Conservation (phyloP, 2,888 invertebrate species). For the Cosmorhoe ocellata region DNA sequence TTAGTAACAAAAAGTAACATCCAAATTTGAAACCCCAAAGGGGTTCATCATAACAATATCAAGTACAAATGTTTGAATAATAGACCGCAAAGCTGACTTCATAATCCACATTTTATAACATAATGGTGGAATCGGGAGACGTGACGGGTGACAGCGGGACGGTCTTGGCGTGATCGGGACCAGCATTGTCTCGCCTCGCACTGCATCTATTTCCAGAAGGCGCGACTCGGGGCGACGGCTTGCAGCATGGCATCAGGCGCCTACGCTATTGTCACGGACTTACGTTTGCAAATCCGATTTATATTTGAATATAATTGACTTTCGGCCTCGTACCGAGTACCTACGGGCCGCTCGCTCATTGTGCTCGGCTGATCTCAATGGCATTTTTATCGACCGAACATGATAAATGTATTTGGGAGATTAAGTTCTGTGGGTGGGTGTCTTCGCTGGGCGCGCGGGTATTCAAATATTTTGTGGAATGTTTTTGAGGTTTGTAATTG, state of each 20-base stretch:
- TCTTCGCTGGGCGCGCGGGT: conserved; percentile 43
- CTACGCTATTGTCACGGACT: conserved; percentile 73
- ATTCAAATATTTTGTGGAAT: conserved; percentile 49
- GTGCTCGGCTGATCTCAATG: conserved; percentile 75
- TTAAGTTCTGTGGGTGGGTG: conserved; percentile 70
- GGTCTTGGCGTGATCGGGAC: conserved; percentile 43
- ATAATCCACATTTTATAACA: conserved; percentile 56
- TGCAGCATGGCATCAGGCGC: conserved; percentile 64
- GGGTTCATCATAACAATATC: conserved; percentile 25
- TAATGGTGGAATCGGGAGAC: conserved; percentile 41
- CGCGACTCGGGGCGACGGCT: conserved; percentile 6
- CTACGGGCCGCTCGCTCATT: conserved; percentile 48
- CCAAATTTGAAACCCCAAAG: too few species aligned
- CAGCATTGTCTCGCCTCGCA: conserved; percentile 47
- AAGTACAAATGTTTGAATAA: conserved; percentile 38
- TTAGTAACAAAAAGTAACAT: too few species aligned
- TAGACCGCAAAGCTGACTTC: conserved; percentile 51
- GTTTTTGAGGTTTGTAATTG: conserved; percentile 32
- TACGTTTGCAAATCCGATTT: conserved; percentile 82
- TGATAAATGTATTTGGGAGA: conserved; percentile 80
- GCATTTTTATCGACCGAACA: conserved; percentile 78
- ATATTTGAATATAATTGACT: conserved; percentile 83
- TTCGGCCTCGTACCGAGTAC: conserved; percentile 75
- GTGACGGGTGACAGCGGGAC: conserved; percentile 36
- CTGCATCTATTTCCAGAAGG: conserved; percentile 45